A percentile compares a stretch with the other conserved stretches of the same genome.
Evolutionary conservation across 2,113 vertebrate species (phyloP).

Genomic region (Tyrannus savana): DNA sequence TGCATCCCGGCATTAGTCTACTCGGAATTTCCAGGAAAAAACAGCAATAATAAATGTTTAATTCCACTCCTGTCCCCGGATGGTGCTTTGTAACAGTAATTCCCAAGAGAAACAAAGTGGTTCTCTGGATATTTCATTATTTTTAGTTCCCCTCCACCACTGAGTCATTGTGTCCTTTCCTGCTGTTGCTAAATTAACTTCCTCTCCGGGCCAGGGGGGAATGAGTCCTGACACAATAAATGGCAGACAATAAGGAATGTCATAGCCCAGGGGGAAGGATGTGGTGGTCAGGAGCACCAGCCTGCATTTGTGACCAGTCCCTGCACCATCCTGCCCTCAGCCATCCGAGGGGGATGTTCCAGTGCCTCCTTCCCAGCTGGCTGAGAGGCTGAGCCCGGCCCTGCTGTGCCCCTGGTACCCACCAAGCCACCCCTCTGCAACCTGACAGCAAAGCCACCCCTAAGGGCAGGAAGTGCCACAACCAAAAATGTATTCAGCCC

Average conservation of each 20-base stretch:
- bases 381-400: not conserved
- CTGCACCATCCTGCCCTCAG: fast-evolving
- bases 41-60: not conserved
- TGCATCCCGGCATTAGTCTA: not conserved
- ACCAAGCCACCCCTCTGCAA: not conserved
- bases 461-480: not conserved
- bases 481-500: fast-evolving
- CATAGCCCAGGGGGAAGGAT: not conserved
- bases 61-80: not conserved
- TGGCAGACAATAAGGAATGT: not conserved
- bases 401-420: not conserved
- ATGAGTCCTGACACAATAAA: not conserved
- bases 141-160: constrained; percentile 1
- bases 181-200: constrained; percentile 23
- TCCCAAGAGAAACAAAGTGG: not conserved
- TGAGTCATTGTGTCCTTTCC: constrained; percentile 58
- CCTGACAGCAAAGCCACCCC: not conserved
- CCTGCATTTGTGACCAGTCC: not conserved
- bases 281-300: not conserved
- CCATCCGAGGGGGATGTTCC: fast-evolving
- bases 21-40: not conserved
- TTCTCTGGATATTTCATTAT: not conserved
- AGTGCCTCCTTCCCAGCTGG: fast-evolving
- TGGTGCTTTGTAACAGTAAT: not conserved
- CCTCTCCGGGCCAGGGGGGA: not conserved